Percentiles rank a stretch among this genome's conserved stretches.
Evolutionary conservation across 2,797 vertebrate species (phyloP).

Genomic region (Florisuga fusca): DNA sequence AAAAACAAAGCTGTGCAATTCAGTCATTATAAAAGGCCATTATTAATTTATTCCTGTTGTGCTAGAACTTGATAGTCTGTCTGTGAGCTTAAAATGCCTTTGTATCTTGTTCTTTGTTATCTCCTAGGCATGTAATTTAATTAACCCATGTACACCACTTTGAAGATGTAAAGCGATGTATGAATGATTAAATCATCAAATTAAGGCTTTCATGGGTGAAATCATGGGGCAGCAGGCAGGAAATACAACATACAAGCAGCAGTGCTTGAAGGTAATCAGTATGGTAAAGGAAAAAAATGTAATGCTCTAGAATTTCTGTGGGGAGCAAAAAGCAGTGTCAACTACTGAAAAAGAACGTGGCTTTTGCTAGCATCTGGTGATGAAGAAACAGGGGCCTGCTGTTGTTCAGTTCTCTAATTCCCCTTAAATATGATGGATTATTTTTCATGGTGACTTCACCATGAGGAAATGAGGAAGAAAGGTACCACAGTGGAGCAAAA

Average conservation of each 20-base stretch:
- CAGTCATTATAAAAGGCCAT: conserved; percentile 58
- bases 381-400: background rate
- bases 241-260: background rate
- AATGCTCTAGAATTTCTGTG: background rate
- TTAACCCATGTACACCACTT: conserved; percentile 52
- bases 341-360: background rate
- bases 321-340: background rate
- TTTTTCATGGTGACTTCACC: background rate
- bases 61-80: conserved; percentile 62
- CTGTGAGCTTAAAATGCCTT: conserved; percentile 63
- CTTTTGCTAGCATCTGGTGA: background rate
- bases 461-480: background rate
- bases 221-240: conserved; percentile 2
- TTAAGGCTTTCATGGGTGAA: conserved; percentile 48
- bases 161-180: conserved; percentile 53
- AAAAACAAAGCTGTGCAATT: conserved; percentile 29
- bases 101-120: conserved; percentile 67
- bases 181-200: conserved; percentile 28
- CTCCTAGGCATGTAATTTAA: conserved; percentile 65
- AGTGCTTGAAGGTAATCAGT: background rate
- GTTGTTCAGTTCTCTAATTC: background rate
- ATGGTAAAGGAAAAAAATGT: background rate
- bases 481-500: background rate
- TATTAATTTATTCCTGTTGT: conserved; percentile 72
- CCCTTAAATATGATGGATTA: background rate